Evolutionary conservation across 1,140 invertebrate genomes (phyloP), one percentile per base, ranked within the genome.

Genomic region (Lysiphlebus fabarum): DNA sequence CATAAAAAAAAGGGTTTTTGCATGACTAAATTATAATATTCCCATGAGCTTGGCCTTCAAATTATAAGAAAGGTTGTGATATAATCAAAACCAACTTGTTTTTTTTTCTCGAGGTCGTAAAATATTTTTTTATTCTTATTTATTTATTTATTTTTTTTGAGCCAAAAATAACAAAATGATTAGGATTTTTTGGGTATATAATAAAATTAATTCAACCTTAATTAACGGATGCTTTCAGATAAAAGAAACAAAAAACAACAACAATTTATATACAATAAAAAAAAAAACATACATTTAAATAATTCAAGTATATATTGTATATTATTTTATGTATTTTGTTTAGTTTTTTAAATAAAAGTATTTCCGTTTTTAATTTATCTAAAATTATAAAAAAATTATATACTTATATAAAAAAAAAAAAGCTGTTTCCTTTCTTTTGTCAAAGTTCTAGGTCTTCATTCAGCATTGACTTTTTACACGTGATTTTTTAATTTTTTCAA

Each of bases 181-280:
- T 54, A 42, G 5, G n/a, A 14, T 53, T 42, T 42, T 7, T 33
- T 7, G n/a, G 43, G 45, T n/a, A n/a, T n/a, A 63, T 48, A 65
- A 62, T 6, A 10, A 62, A 59, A 61, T 34, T 47, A 65, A 61
- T 57, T 47, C 40, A 57, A 44, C 38, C 14, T 60, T 53, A 62
- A 64, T 62, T 59, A 61, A 9, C 37, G n/a, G 50, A 43, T 56
- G 26, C 17, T 14, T n/a, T 33, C 9, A 64, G 59, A 65, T 56
- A 26, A 26, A 26, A 26, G 4, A 26, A 26, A 26, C 1, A 17
- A 17, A 17, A 1, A 17, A 26, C 17, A 26, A 26, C 17, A 26
- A 26, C 17, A 26, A 26, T n/a, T n/a, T 26, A 26, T 26, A 26
- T 26, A 26, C 17, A 26, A 26, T 26, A 3, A 26, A 26, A 26